Evolutionary conservation across 2,113 vertebrate genomes (phyloP).

Genomic region (Pachycephala philippinensis): DNA sequence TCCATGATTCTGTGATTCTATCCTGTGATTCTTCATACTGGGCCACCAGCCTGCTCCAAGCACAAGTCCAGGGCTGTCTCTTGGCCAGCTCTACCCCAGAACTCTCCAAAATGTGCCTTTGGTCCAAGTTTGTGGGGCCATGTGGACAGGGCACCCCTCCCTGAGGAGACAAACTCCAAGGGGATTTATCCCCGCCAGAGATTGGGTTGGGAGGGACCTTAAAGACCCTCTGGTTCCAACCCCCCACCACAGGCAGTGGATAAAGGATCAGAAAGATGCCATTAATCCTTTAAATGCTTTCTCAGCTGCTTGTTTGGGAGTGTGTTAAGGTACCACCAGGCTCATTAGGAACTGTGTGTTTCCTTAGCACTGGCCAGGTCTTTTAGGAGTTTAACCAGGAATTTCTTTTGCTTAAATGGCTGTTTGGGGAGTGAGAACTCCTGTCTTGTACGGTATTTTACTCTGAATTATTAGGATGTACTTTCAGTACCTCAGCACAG

Average conservation of each 20-base stretch:
- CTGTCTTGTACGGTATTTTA: background rate
- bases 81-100: background rate
- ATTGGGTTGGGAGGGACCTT: background rate
- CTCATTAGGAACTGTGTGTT: background rate
- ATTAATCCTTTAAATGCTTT: background rate
- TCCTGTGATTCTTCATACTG: background rate
- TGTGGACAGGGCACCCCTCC: background rate
- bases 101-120: background rate
- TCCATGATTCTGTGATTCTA: no score
- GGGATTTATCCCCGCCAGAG: background rate
- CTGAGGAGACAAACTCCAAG: background rate
- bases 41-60: background rate
- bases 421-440: background rate
- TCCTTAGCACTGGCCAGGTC: background rate
- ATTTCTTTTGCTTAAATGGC: background rate
- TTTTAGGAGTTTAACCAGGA: background rate
- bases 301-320: background rate
- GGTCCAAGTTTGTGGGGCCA: background rate
- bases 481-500: background rate
- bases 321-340: background rate
- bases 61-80: background rate
- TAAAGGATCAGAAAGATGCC: background rate
- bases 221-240: background rate
- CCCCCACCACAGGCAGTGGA: background rate
- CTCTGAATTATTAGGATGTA: background rate